Evolutionary conservation across 2,113 vertebrate species (phyloP).

Genomic region (Chaetorhynchus papuensis): DNA sequence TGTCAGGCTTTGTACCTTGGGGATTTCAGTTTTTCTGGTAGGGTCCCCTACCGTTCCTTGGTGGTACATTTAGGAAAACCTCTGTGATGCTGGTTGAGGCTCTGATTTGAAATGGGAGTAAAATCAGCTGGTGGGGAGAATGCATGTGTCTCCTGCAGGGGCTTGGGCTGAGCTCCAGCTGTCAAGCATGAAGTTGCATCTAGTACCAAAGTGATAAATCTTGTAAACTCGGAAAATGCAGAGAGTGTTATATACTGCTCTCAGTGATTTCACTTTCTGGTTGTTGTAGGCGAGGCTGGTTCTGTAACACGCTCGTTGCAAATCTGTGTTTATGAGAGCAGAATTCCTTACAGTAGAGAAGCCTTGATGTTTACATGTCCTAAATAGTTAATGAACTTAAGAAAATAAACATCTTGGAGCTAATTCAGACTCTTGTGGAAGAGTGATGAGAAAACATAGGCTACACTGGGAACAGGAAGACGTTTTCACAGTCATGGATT

Average conservation of each 20-base stretch:
- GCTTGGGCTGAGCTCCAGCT: background rate
- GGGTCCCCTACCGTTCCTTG: rapidly evolving
- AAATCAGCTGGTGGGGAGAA: background rate
- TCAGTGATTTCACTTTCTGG: background rate
- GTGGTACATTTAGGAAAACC: background rate
- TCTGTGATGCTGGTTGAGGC: background rate
- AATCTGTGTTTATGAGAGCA: background rate
- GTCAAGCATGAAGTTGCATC: background rate
- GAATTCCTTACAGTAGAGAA: background rate
- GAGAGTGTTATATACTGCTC: background rate
- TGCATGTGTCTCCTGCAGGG: background rate
- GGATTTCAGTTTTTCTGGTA: background rate
- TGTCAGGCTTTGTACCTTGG: background rate
- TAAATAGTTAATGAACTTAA: background rate
- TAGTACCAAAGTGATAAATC: background rate
- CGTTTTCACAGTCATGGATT: background rate
- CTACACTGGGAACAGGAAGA: background rate
- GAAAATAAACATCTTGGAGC: background rate
- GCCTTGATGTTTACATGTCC: background rate
- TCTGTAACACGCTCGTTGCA: background rate
- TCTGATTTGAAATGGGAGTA: background rate
- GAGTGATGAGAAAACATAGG: background rate
- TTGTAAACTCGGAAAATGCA: background rate
- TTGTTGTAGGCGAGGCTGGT: background rate
- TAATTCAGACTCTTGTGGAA: background rate